Base-by-base conservation (phyloP, 2,797 vertebrate genomes). In the Chelidonichthys spinosus region DNA sequence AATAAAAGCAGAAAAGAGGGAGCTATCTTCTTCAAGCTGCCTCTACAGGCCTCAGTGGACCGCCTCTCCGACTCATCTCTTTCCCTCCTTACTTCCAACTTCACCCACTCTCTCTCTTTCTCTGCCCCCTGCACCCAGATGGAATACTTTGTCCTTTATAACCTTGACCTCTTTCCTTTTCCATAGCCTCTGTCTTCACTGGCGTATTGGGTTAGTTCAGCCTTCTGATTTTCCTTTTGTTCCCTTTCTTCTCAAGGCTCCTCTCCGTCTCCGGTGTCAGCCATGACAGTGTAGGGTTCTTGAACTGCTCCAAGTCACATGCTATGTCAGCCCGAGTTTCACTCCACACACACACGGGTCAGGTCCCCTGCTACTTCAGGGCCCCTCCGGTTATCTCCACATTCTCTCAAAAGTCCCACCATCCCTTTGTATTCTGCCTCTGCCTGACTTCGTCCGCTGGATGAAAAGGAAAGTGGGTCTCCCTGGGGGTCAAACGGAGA, bases 1-100 rank as follows among this genome's bases (percentile, higher is more conserved):
- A 86, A 92, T 90, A 87, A 90, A 25, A 88, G 73, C 73, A 78
- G 78, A 76, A 52, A 83, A 61, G 68, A 81, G 79, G 83, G 78
- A 82, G 82, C 72, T 15, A 73, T 85, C 85, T 52, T 81, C 81
- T 80, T 63, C 70, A 70, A 80, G 81, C 67, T 82, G 79, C 74
- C 63, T 80, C 78, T 7, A 35, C 40, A 59, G 79, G 79, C 70
- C 71, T 74, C 74, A 4, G 80, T 10, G 61, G 85, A 83, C 79
- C 7, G 13, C 59, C 75, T 76, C 37, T 53, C 46, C 0, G 13
- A 39, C 43, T 60, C 36, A 25, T 46, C 40, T 71, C 59, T 72
- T 63, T 40, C 35, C 65, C 44, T n/a, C 65, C 44, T n/a, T 32
- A 60, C 74, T 63, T 76, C 82, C 61, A 35, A 59, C 66, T 33